Conservation (phyloP, 1,140 invertebrate species). For the Theocolax elegans region DNA sequence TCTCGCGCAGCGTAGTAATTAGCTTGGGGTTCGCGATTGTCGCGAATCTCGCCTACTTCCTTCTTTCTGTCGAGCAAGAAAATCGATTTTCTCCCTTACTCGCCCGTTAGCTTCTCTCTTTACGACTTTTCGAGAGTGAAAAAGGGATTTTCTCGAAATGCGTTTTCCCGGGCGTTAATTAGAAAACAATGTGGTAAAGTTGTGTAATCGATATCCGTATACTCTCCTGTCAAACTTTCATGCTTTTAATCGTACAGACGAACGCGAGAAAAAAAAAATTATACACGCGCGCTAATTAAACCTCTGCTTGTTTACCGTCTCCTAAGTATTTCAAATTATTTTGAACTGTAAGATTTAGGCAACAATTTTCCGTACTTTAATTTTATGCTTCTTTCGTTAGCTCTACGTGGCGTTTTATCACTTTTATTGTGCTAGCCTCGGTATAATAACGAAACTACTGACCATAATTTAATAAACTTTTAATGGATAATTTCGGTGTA, state of each 20-base stretch:
- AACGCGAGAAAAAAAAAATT: neutral
- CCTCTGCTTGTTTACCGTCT: neutral
- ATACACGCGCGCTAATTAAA: neutral
- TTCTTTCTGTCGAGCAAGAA: neutral
- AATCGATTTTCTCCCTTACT: constrained; percentile 2
- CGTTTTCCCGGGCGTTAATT: constrained; percentile 1
- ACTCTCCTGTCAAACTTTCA: neutral
- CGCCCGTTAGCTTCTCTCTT: neutral
- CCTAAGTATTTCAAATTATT: too few relatives aligned
- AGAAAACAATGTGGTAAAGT: neutral
- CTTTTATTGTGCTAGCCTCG: too few relatives aligned
- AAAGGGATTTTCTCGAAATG: too few relatives aligned
- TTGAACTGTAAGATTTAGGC: too few relatives aligned
- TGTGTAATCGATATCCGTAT: neutral
- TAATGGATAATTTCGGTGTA: too few relatives aligned
- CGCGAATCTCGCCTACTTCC: neutral
- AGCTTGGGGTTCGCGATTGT: neutral
- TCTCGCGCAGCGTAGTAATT: neutral
- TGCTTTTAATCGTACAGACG: too few relatives aligned
- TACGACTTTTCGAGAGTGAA: too few relatives aligned
- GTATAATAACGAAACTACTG: too few relatives aligned
- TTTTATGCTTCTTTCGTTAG: too few relatives aligned
- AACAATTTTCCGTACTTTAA: too few relatives aligned
- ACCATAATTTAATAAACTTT: too few relatives aligned
- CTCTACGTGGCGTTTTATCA: too few relatives aligned